phyloP scores from a whole-genome alignment of 2,113 vertebrate genomes.

The Eleginops maclovinus region DNA sequence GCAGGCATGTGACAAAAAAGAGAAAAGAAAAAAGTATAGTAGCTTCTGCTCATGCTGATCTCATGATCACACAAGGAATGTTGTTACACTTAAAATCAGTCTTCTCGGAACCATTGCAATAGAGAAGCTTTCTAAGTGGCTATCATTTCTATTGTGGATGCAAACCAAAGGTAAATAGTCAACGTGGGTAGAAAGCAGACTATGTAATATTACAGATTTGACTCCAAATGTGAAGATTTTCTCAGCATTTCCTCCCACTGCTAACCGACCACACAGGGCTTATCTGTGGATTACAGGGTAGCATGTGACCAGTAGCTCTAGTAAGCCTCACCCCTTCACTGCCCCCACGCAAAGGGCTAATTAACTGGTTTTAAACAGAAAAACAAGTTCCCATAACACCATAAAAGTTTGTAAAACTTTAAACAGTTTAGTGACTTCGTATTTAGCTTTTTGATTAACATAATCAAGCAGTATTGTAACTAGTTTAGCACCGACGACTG shows the following conservation, averaged over 20 bases:
- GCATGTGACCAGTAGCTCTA: conserved; percentile 72
- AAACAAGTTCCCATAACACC: background rate
- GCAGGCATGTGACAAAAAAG: conserved; percentile 34
- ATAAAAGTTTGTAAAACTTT: background rate
- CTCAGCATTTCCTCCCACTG: background rate
- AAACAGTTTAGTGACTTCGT: background rate
- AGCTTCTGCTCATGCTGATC: conserved; percentile 44
- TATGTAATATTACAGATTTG: background rate
- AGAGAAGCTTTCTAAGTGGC: background rate
- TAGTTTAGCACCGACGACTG: background rate
- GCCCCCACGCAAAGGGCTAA: background rate
- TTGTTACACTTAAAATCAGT: background rate
- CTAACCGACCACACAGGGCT: conserved; percentile 62
- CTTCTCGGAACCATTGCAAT: background rate
- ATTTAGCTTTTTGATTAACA: background rate
- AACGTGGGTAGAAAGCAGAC: background rate
- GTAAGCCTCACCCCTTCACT: conserved; percentile 41
- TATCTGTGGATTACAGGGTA: conserved; percentile 77
- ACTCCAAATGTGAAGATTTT: conserved; percentile 7
- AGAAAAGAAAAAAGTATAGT: background rate
- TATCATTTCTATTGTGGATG: background rate
- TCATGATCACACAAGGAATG: conserved; percentile 61
- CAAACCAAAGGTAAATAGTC: background rate
- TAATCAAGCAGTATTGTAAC: background rate
- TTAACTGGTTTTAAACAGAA: background rate